These are phyloP conservation scores for Vireo griseus DNA, from an alignment of 2,797 vertebrate species.

Conservation along the genomic window DNA sequence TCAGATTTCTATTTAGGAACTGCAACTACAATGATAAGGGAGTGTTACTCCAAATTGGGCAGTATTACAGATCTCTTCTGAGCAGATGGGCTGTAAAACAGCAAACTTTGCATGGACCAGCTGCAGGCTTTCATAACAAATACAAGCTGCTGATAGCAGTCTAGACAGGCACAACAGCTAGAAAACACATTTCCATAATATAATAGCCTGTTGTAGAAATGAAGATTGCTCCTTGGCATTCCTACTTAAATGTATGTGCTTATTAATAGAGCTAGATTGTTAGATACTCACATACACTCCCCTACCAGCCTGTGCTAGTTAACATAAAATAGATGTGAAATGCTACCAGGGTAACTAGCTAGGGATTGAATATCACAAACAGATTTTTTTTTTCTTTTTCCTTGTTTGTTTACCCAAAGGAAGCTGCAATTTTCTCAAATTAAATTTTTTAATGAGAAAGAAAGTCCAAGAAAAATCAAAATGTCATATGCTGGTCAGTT, in stretches of 20 bases:
- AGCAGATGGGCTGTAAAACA: conserved; percentile 75
- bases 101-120: conserved; percentile 67
- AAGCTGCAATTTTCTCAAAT: background rate
- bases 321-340: background rate
- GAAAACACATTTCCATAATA: conserved; percentile 36
- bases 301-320: background rate
- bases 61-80: conserved; percentile 61
- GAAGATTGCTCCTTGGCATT: background rate
- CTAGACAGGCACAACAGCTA: conserved; percentile 41
- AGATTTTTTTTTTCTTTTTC: background rate
- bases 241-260: background rate
- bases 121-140: conserved; percentile 64
- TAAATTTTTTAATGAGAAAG: background rate
- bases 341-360: background rate
- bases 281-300: background rate
- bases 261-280: conserved; percentile 14
- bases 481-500: background rate
- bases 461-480: background rate
- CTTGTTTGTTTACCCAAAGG: background rate
- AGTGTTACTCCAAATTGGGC: conserved; percentile 55
- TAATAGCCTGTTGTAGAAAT: background rate
- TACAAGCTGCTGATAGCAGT: conserved; percentile 41
- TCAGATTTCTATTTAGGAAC: conserved; percentile 69
- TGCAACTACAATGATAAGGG: conserved; percentile 53
- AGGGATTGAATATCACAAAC: background rate